Evolutionary conservation across 2,888 invertebrate genomes (phyloP), one percentile per base, ranked within the genome.

Genomic region (Blastobasis lacticolella): DNA sequence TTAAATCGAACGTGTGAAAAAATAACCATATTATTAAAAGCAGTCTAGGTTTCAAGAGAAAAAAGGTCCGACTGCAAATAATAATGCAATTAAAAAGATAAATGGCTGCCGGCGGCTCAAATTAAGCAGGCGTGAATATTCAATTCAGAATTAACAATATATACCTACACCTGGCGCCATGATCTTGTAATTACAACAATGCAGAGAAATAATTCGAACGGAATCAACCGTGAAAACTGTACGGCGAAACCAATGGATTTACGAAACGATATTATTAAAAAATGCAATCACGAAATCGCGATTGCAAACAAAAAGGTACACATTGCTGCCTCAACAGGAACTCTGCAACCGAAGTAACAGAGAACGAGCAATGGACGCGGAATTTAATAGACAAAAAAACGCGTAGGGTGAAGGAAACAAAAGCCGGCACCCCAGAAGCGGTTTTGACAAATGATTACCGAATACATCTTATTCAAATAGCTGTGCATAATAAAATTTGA

Each of bases 401-500:
- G 63, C 46, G 9, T 57, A 55, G 63, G 64, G 62, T 59, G 52
- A 45, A 37, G 42, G 44, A 51, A 51, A 57, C 57, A 59, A 60
- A 58, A 51, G 54, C 46, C 41, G 56, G 53, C 56, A 58, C 69
- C 71, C 67, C 58, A 54, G 67, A 64, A 72, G 66, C 63, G 70
- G 71, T 56, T 73, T 67, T 71, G 75, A 79, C 64, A 73, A 76
- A 80, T 75, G 78, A 78, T 73, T 67, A 58, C 45, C 51, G 57
- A 59, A 81, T 82, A 68, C 62, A 62, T 85, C 82, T 82, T 82
- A 85, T 83, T 86, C 82, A 84, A 78, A 77, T 72, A 73, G 63
- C 60, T 56, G 69, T 76, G 80, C 72, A 78, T 82, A 86, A 87
- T 85, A 78, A 81, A 76, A 75, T 82, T 78, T 75, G 88, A 85